Evolutionary conservation across 1,140 invertebrate genomes (phyloP).

Genomic region (Carcinoscorpius rotundicauda): DNA sequence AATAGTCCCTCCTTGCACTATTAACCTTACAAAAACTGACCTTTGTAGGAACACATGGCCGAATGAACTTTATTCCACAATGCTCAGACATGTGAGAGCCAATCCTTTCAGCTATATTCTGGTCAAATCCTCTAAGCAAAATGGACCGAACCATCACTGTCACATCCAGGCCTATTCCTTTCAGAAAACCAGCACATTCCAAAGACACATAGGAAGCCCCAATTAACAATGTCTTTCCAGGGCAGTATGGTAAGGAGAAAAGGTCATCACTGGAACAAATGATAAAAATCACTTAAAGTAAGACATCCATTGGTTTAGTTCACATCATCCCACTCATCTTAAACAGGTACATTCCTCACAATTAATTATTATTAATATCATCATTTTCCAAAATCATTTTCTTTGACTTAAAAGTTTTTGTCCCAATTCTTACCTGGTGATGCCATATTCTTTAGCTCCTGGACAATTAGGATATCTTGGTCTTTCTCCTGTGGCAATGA

Average conservation of each 20-base stretch:
- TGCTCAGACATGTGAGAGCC: slow-evolving; percentile 63
- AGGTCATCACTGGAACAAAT: slow-evolving; percentile 76
- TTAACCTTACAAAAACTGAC: slow-evolving; percentile 36
- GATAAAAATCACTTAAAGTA: neutral
- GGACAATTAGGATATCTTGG: slow-evolving; percentile 61
- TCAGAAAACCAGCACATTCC: slow-evolving; percentile 92
- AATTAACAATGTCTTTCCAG: slow-evolving; percentile 87
- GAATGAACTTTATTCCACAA: slow-evolving; percentile 70
- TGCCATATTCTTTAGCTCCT: slow-evolving; percentile 75
- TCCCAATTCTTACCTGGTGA: slow-evolving; percentile 41
- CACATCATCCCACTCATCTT: too few relatives aligned
- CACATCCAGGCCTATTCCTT: slow-evolving; percentile 49
- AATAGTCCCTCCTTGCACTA: slow-evolving; percentile 38
- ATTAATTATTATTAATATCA: neutral
- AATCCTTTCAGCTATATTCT: slow-evolving; percentile 83
- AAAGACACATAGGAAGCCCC: slow-evolving; percentile 79
- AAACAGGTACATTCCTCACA: too few relatives aligned
- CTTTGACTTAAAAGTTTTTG: neutral
- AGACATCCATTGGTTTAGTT: too few relatives aligned
- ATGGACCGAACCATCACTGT: slow-evolving; percentile 61
- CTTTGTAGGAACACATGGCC: slow-evolving; percentile 59
- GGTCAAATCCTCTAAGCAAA: slow-evolving; percentile 88
- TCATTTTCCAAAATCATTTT: neutral
- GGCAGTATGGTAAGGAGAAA: slow-evolving; percentile 72
- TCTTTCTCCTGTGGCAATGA: slow-evolving; percentile 86